A percentile compares a stretch with the other conserved stretches of the same genome.
phyloP scores from a whole-genome alignment of 35 echinoderm and acorn worm species.

The Apostichopus japonicus region DNA sequence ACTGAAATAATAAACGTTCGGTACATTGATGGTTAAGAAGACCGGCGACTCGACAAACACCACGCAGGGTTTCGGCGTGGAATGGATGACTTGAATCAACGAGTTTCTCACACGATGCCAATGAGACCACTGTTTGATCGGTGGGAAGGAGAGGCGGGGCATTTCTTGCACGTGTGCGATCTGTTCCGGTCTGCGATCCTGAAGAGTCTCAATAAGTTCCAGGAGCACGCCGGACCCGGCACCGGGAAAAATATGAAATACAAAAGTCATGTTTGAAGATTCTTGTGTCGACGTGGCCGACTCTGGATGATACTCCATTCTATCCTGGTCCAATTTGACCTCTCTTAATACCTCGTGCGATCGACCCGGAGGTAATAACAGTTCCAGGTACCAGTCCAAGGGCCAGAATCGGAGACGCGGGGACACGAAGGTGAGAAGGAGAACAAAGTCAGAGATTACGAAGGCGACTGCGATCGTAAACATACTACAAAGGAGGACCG shows the following conservation, averaged over 20 bases:
- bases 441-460: slow-evolving; percentile 2
- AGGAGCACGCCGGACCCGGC: slow-evolving; percentile 6
- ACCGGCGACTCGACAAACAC: slow-evolving; percentile 8
- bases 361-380: neutral
- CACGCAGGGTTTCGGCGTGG: slow-evolving; percentile 15
- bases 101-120: slow-evolving; percentile 31
- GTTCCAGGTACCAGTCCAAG: neutral
- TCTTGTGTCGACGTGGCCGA: neutral
- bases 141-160: slow-evolving; percentile 29
- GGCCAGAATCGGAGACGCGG: neutral
- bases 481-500: neutral
- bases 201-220: slow-evolving; percentile 11
- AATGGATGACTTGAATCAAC: slow-evolving; percentile 2
- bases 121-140: slow-evolving; percentile 22
- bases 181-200: neutral
- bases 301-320: neutral
- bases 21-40: neutral
- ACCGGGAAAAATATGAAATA: slow-evolving; percentile 27
- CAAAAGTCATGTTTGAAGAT: slow-evolving; percentile 14
- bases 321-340: neutral
- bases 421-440: neutral
- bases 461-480: neutral
- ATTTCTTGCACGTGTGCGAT: slow-evolving; percentile 43
- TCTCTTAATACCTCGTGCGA: neutral
- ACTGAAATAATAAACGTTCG: neutral